phyloP scores from a whole-genome alignment of 2,797 vertebrate genomes.

The Amblyraja radiata region DNA sequence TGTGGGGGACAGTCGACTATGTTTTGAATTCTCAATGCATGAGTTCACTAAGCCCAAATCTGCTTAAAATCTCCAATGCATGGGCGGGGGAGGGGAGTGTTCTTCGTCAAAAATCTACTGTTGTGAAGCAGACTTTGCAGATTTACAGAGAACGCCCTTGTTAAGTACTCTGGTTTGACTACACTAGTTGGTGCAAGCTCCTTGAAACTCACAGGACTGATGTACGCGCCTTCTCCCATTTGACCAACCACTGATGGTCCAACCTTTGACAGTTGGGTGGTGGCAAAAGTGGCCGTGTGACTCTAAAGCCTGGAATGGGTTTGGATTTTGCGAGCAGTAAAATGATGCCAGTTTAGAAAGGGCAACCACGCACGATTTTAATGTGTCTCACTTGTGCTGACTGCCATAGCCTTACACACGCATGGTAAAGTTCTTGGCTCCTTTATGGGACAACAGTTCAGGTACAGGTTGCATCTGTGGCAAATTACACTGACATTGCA shows the following conservation, averaged over 20 bases:
- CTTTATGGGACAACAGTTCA: background rate
- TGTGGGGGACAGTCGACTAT: background rate
- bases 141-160: background rate
- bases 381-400: background rate
- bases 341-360: background rate
- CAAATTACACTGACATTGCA: background rate
- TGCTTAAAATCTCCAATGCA: background rate
- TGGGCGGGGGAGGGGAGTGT: background rate
- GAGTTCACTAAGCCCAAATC: background rate
- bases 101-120: background rate
- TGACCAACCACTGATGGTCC: background rate
- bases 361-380: background rate
- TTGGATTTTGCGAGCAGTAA: background rate
- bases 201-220: background rate
- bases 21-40: slow-evolving; percentile 3
- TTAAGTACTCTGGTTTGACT: background rate
- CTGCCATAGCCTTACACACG: background rate
- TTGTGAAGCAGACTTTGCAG: background rate
- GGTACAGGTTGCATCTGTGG: background rate
- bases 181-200: background rate
- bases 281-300: background rate
- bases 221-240: background rate
- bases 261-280: background rate
- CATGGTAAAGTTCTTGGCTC: background rate
- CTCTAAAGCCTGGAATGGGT: background rate